phyloP scores from a whole-genome alignment of 2,888 invertebrate species.

The Dasysyrphus tricinctus region DNA sequence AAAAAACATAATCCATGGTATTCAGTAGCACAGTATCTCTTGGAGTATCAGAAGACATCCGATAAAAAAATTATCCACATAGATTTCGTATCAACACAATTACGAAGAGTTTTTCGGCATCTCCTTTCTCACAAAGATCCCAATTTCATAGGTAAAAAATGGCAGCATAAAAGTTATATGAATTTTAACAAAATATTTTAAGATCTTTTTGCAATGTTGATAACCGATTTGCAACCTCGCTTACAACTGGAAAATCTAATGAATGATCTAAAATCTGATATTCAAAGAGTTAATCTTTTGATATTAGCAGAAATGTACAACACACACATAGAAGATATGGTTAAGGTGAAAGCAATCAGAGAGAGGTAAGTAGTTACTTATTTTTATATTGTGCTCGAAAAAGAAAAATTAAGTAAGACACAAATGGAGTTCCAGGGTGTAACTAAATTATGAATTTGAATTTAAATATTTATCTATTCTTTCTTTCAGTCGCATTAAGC shows the following conservation, averaged over 20 bases:
- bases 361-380: slow-evolving; percentile 77
- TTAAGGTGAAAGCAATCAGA: slow-evolving; percentile 78
- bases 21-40: slow-evolving; percentile 80
- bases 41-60: slow-evolving; percentile 79
- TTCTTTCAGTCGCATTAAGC: slow-evolving; percentile 80
- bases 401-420: no score
- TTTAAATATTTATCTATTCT: slow-evolving; percentile 9
- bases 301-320: slow-evolving; percentile 82
- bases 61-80: slow-evolving; percentile 78
- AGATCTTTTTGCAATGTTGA: slow-evolving; percentile 81
- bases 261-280: slow-evolving; percentile 80
- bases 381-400: background rate
- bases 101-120: slow-evolving; percentile 80
- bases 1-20: slow-evolving; percentile 82
- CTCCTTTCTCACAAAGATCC: slow-evolving; percentile 80
- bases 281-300: slow-evolving; percentile 81
- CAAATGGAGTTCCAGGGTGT: background rate
- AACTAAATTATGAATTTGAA: background rate
- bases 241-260: slow-evolving; percentile 79
- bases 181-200: slow-evolving; percentile 22
- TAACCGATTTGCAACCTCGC: slow-evolving; percentile 78
- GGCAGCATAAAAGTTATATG: background rate
- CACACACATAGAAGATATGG: slow-evolving; percentile 79
- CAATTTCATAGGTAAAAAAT: slow-evolving; percentile 80
- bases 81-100: slow-evolving; percentile 79